phyloP scores from a whole-genome alignment of 2,888 invertebrate genomes.

The Tanypteryx hageni region DNA sequence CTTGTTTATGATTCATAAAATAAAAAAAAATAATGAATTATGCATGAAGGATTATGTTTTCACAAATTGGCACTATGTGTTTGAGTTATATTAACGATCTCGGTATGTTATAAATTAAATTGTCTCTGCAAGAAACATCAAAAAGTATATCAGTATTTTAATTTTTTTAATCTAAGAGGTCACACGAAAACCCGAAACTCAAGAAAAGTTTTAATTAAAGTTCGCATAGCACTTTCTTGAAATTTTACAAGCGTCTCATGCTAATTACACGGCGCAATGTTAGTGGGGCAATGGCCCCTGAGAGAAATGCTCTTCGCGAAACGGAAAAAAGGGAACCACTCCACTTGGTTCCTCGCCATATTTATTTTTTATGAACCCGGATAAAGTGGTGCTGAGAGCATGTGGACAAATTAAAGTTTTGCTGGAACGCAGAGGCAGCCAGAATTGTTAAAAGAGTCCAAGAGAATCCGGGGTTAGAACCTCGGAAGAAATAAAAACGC shows the following conservation, averaged over 20 bases:
- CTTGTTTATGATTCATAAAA: not conserved
- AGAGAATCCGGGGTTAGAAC: not conserved
- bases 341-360: not conserved
- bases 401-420: not conserved
- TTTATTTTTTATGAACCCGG: not conserved
- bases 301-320: not conserved
- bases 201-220: conserved; percentile 15
- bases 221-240: not conserved
- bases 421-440: not conserved
- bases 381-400: not conserved
- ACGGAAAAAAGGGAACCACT: not conserved
- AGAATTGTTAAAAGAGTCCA: not conserved
- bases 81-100: too few relatives aligned
- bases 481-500: not conserved
- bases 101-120: too few relatives aligned
- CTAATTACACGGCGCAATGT: conserved; percentile 4
- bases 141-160: too few relatives aligned
- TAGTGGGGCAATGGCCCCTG: conserved; percentile 12
- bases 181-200: conserved; percentile 7
- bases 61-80: not conserved
- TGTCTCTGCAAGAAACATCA: too few relatives aligned
- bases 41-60: not conserved
- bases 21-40: not conserved
- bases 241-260: conserved; percentile 22
- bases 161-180: not conserved